phyloP scores from a whole-genome alignment of 2,797 vertebrate genomes.

The Peromyscus nudipes region DNA sequence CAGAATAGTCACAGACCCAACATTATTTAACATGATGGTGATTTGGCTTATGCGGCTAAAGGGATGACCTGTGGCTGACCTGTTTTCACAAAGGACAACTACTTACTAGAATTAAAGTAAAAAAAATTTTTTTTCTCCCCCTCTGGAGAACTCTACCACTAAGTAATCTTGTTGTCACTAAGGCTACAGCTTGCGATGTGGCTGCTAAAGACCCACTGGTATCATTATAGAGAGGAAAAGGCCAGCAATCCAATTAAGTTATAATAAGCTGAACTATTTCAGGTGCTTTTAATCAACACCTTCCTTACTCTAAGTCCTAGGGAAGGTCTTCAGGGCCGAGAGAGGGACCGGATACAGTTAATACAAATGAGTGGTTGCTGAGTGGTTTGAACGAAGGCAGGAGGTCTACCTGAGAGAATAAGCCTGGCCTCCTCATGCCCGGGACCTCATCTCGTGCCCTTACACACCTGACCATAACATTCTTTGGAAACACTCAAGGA shows the following conservation, averaged over 20 bases:
- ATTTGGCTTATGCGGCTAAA: not conserved
- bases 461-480: not conserved
- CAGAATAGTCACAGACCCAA: not conserved
- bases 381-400: not conserved
- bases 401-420: not conserved
- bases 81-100: not conserved
- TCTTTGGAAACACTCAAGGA: not conserved
- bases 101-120: slow-evolving; percentile 42
- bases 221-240: slow-evolving; percentile 41
- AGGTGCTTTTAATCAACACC: slow-evolving; percentile 31
- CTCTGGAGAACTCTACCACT: slow-evolving; percentile 41
- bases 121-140: not conserved
- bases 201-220: not conserved
- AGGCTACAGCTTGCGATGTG: not conserved
- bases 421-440: not conserved
- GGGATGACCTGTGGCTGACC: not conserved
- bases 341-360: not conserved
- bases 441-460: not conserved
- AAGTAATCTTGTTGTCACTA: slow-evolving; percentile 7
- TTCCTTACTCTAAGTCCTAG: not conserved
- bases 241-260: slow-evolving; percentile 38
- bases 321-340: slow-evolving; percentile 45
- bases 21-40: slow-evolving; percentile 34
- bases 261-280: slow-evolving; percentile 45
- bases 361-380: not conserved